A percentile compares a stretch with the other conserved stretches of the same genome.
These are phyloP conservation scores for Fringilla coelebs DNA, from an alignment of 2,797 vertebrate species.

Conservation along the genomic window DNA sequence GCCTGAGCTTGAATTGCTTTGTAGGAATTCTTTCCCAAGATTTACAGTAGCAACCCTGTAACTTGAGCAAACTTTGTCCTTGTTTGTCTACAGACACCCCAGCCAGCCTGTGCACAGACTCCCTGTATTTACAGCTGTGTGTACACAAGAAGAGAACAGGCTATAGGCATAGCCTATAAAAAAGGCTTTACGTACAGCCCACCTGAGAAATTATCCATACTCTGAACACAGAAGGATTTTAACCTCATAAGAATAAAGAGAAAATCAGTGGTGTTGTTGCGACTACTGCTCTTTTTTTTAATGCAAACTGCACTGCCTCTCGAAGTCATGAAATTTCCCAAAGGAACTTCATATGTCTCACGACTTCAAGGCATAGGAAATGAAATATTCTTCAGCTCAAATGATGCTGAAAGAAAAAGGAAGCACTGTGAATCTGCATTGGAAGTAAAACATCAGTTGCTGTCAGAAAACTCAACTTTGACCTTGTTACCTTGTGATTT, in stretches of 20 bases:
- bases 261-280: background rate
- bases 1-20: background rate
- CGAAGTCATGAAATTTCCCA: background rate
- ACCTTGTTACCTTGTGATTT: background rate
- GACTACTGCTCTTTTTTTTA: background rate
- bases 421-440: background rate
- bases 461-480: background rate
- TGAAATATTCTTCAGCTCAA: background rate
- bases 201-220: background rate
- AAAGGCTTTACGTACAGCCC: background rate
- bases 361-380: background rate
- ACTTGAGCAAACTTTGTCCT: background rate
- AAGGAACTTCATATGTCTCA: background rate
- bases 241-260: background rate
- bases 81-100: background rate
- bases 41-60: background rate
- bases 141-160: background rate
- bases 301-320: background rate
- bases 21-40: background rate
- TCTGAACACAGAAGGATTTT: background rate
- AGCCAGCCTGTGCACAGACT: background rate
- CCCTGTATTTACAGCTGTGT: background rate
- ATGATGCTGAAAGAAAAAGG: background rate
- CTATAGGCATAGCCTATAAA: background rate
- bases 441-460: background rate